These are phyloP conservation scores for Calonectris borealis DNA, from an alignment of 2,113 vertebrate genomes.

Conservation along the genomic window DNA sequence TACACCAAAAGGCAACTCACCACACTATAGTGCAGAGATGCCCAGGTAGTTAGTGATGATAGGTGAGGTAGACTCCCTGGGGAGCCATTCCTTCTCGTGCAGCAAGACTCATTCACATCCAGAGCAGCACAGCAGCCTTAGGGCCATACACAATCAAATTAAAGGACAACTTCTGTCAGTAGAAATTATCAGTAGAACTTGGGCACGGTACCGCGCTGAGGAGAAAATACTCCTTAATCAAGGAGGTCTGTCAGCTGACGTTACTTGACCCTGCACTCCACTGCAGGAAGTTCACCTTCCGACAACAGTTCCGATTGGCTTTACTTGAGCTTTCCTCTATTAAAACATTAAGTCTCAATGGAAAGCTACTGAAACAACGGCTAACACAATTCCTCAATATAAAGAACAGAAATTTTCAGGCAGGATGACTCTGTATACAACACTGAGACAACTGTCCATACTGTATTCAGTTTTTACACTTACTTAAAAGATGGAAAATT, in stretches of 20 bases:
- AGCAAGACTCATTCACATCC: not conserved
- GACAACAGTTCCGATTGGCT: not conserved
- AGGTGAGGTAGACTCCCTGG: not conserved
- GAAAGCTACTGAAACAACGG: not conserved
- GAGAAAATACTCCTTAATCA: not conserved
- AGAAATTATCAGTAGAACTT: not conserved
- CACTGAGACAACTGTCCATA: not conserved
- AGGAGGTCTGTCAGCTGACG: accelerated
- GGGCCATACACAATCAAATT: not conserved
- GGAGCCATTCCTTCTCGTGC: not conserved
- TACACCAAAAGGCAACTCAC: not conserved
- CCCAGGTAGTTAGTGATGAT: not conserved
- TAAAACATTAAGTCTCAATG: not conserved
- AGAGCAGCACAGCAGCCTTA: not conserved
- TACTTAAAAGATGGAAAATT: not conserved
- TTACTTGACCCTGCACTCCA: not conserved
- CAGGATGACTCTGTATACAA: not conserved
- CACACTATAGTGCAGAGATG: not conserved
- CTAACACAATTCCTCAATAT: not conserved
- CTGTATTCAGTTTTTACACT: not conserved
- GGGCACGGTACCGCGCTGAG: not conserved
- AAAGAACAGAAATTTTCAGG: not conserved
- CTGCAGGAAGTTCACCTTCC: not conserved
- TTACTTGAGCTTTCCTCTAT: not conserved
- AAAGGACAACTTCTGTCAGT: not conserved